Conservation (phyloP, 2,113 vertebrate species). For the Sylvietta virens region DNA sequence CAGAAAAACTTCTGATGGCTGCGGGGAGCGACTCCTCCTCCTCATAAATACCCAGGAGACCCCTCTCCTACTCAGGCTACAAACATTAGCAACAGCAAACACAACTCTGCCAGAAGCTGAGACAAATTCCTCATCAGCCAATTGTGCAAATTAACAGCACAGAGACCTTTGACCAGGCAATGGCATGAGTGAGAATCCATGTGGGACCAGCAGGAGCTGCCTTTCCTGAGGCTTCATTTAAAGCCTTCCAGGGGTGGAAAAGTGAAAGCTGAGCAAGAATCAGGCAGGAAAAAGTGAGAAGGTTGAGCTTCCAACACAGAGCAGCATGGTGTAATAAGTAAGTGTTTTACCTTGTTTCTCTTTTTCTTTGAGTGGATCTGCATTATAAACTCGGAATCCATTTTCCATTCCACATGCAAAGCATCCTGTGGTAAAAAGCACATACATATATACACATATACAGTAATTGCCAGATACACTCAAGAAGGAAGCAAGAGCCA, state of each 20-base stretch:
- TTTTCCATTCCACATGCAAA: conserved; percentile 99
- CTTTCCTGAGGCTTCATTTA: background rate
- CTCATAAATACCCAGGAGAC: background rate
- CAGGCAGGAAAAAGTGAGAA: background rate
- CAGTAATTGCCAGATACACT: background rate
- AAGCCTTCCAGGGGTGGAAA: background rate
- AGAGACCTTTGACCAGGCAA: background rate
- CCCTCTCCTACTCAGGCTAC: background rate
- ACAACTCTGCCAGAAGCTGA: background rate
- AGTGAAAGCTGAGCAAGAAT: background rate
- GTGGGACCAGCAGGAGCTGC: background rate
- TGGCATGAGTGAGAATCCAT: background rate
- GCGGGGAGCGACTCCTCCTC: background rate
- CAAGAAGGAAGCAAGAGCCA: background rate
- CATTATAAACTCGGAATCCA: conserved; percentile 98
- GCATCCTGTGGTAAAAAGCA: conserved; percentile 80
- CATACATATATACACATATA: background rate
- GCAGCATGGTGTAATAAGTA: background rate
- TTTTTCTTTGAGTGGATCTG: conserved; percentile 98
- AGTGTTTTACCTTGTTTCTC: conserved; percentile 92
- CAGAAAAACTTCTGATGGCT: background rate
- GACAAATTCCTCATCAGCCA: background rate
- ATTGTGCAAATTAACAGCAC: background rate
- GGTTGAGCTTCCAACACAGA: background rate
- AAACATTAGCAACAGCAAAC: background rate